Evolutionary conservation across 2,113 vertebrate genomes (phyloP).

Genomic region (Rallus limicola): DNA sequence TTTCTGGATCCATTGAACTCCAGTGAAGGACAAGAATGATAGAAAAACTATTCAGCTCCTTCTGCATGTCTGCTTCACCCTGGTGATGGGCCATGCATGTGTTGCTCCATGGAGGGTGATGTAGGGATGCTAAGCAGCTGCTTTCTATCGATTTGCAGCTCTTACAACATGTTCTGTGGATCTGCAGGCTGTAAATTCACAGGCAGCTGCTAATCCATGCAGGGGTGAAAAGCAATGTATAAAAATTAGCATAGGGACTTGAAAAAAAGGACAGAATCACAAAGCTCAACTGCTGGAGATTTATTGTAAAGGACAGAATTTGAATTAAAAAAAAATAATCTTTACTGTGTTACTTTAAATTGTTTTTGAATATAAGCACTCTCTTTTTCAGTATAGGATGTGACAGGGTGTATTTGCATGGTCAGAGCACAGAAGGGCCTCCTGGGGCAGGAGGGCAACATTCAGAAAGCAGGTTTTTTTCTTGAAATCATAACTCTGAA

Average conservation of each 20-base stretch:
- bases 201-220: background rate
- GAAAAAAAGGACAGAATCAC: background rate
- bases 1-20: background rate
- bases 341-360: background rate
- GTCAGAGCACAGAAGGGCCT: background rate
- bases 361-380: background rate
- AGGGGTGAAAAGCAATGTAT: background rate
- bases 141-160: background rate
- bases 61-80: background rate
- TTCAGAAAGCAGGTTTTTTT: background rate
- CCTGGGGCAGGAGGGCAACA: background rate
- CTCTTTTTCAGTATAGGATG: background rate
- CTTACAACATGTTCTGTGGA: background rate
- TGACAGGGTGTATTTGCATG: background rate
- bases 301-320: background rate
- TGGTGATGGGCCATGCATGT: accelerated
- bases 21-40: background rate
- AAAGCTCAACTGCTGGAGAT: background rate
- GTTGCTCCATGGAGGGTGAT: background rate
- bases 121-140: background rate
- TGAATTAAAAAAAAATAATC: background rate
- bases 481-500: background rate
- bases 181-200: background rate
- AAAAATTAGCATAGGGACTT: background rate
- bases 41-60: background rate